Conservation (phyloP, 2,888 invertebrate species). For the Stegana nigrithorax region DNA sequence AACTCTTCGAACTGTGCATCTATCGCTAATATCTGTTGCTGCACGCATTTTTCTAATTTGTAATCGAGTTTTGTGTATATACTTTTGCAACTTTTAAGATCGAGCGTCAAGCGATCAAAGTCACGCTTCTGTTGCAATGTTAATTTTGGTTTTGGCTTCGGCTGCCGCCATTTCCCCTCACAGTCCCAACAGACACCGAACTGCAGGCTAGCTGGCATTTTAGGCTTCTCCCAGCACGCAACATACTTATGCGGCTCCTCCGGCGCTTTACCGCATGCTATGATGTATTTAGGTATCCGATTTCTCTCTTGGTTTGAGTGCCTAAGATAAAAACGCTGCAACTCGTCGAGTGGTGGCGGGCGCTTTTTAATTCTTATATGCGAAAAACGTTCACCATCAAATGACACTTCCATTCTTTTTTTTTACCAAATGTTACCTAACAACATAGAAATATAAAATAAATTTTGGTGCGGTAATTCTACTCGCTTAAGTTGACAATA, state of each 20-base stretch:
- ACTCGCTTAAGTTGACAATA: not conserved
- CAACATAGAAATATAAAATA: not conserved
- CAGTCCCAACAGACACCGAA: slow-evolving; percentile 52
- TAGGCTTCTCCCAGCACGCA: slow-evolving; percentile 43
- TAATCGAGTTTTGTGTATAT: slow-evolving; percentile 52
- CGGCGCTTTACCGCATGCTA: slow-evolving; percentile 30
- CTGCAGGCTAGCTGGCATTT: not conserved
- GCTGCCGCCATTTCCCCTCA: slow-evolving; percentile 20
- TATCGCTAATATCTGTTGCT: slow-evolving; percentile 46
- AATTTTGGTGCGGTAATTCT: not conserved
- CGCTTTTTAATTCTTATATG: not conserved
- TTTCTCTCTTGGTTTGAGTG: slow-evolving; percentile 35
- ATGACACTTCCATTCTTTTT: not conserved
- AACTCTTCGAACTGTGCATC: slow-evolving; percentile 36
- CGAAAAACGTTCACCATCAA: not conserved
- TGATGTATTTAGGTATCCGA: slow-evolving; percentile 23
- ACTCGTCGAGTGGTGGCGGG: slow-evolving; percentile 19
- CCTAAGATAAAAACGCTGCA: slow-evolving; percentile 34
- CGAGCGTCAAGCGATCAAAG: slow-evolving; percentile 28
- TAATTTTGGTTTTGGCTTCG: slow-evolving; percentile 2
- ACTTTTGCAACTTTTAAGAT: slow-evolving; percentile 40
- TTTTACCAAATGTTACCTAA: not conserved
- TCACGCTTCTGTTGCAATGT: not conserved
- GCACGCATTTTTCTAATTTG: slow-evolving; percentile 48
- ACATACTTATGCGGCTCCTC: not conserved